Percentiles rank a stretch among this genome's conserved stretches.
phyloP scores from a whole-genome alignment of 2,888 invertebrate genomes.

The Petrolisthes manimaculis region DNA sequence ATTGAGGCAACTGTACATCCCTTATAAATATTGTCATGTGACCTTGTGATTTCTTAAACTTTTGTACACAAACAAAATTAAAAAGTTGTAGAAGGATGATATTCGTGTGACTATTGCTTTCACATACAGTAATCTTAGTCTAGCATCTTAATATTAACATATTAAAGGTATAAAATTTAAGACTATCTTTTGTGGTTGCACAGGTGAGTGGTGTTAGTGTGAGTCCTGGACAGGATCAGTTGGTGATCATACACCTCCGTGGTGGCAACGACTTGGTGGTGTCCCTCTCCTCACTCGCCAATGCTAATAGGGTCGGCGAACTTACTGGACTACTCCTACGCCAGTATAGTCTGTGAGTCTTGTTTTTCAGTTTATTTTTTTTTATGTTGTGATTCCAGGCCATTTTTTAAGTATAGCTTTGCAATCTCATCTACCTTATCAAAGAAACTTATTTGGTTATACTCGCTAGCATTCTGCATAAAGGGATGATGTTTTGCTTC shows the following conservation, averaged over 20 bases:
- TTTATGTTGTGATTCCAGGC: too few relatives aligned
- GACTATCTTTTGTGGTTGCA: not conserved
- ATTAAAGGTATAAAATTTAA: constrained; percentile 9
- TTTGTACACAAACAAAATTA: not conserved
- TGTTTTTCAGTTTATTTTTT: not conserved
- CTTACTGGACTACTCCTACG: constrained; percentile 85
- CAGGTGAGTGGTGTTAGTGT: constrained; percentile 87
- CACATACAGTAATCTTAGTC: constrained; percentile 7
- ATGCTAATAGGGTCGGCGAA: constrained; percentile 87
- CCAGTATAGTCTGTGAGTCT: constrained; percentile 73
- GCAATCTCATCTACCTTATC: too few relatives aligned
- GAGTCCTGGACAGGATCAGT: constrained; percentile 84
- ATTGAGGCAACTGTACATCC: too few relatives aligned
- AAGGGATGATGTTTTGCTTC: too few relatives aligned
- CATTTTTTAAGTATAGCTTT: too few relatives aligned
- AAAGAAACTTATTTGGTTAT: too few relatives aligned
- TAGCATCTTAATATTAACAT: not conserved
- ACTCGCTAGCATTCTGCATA: too few relatives aligned
- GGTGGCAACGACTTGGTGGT: constrained; percentile 91
- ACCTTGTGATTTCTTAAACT: not conserved
- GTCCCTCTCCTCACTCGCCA: constrained; percentile 74
- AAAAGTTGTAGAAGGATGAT: constrained; percentile 2
- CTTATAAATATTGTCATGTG: too few relatives aligned
- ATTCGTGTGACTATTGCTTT: not conserved
- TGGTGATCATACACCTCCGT: constrained; percentile 87